phyloP scores from a whole-genome alignment of 1,140 invertebrate genomes.

The Antheraea mylitta region DNA sequence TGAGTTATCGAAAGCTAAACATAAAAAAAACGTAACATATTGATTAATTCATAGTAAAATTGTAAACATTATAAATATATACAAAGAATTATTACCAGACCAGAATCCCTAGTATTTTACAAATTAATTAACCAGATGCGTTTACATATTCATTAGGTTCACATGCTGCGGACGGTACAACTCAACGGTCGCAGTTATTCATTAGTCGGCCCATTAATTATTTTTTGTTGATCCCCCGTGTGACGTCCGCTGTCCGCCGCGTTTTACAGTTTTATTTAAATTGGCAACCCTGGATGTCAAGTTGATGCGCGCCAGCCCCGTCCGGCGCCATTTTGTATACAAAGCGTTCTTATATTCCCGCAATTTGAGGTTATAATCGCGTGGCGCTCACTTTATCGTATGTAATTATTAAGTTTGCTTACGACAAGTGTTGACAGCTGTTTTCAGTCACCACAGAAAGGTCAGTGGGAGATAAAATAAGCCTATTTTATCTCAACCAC shows the following conservation, averaged over 20 bases:
- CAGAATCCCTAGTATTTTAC: background rate
- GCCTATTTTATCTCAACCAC: slow-evolving; percentile 4
- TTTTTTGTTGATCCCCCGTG: slow-evolving; percentile 65
- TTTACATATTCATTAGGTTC: slow-evolving; percentile 5
- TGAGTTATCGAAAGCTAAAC: no score
- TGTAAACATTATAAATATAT: background rate
- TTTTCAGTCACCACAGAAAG: slow-evolving; percentile 24
- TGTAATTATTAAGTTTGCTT: slow-evolving; percentile 2
- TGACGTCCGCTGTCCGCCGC: slow-evolving; percentile 35
- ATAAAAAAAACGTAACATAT: no score
- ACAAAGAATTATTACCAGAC: background rate
- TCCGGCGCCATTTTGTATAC: slow-evolving; percentile 18
- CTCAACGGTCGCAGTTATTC: slow-evolving; percentile 45
- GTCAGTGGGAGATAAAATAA: slow-evolving; percentile 15
- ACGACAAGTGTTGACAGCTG: slow-evolving; percentile 27
- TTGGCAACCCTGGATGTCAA: slow-evolving; percentile 36
- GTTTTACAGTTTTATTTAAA: slow-evolving; percentile 55
- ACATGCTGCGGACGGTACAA: slow-evolving; percentile 3
- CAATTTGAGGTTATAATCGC: background rate
- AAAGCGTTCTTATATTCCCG: background rate
- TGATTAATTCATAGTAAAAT: no score
- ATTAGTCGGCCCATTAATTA: slow-evolving; percentile 71
- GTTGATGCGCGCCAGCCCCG: slow-evolving; percentile 3
- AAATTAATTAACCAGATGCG: background rate
- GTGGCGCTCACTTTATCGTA: background rate